These are phyloP conservation scores for Yponomeuta plumbellus DNA, from an alignment of 2,888 invertebrate genomes.

Conservation along the genomic window DNA sequence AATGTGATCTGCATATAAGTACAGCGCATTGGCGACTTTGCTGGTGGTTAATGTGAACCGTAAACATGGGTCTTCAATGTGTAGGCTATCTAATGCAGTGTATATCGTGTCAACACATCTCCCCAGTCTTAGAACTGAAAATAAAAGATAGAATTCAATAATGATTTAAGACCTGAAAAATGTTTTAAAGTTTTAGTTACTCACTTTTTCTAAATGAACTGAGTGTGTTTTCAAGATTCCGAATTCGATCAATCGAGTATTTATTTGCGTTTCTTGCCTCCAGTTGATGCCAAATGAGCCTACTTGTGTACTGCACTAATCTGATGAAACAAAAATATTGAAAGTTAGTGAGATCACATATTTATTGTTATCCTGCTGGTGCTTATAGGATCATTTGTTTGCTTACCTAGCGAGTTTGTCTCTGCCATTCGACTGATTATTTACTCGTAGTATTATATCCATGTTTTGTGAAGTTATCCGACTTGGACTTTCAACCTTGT, in stretches of 20 bases:
- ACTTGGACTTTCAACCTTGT: conserved; percentile 25
- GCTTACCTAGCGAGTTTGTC: conserved; percentile 73
- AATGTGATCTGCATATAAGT: conserved; percentile 89
- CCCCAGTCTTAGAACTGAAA: conserved; percentile 90
- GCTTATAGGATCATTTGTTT: too few relatives aligned
- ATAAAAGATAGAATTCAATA: conserved; percentile 21
- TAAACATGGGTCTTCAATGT: conserved; percentile 83
- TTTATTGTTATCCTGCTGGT: too few relatives aligned
- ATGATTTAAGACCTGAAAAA: not conserved
- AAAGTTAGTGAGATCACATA: not conserved
- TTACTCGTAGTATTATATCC: conserved; percentile 69
- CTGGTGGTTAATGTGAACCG: conserved; percentile 85
- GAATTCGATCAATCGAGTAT: conserved; percentile 83
- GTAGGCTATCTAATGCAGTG: conserved; percentile 81
- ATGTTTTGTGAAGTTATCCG: conserved; percentile 32
- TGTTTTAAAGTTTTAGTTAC: conserved; percentile 20
- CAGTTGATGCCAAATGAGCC: conserved; percentile 87
- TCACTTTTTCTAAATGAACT: conserved; percentile 92
- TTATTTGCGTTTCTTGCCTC: conserved; percentile 78
- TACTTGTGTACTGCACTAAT: conserved; percentile 87
- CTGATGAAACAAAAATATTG: conserved; percentile 60
- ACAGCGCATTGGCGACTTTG: conserved; percentile 87
- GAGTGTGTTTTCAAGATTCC: conserved; percentile 87
- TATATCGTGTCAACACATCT: conserved; percentile 89
- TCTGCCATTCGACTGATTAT: conserved; percentile 73